A percentile compares a stretch with the other conserved stretches of the same genome.
Conservation (phyloP, 2,797 vertebrate genomes). For the Gymnothorax reevesii region DNA sequence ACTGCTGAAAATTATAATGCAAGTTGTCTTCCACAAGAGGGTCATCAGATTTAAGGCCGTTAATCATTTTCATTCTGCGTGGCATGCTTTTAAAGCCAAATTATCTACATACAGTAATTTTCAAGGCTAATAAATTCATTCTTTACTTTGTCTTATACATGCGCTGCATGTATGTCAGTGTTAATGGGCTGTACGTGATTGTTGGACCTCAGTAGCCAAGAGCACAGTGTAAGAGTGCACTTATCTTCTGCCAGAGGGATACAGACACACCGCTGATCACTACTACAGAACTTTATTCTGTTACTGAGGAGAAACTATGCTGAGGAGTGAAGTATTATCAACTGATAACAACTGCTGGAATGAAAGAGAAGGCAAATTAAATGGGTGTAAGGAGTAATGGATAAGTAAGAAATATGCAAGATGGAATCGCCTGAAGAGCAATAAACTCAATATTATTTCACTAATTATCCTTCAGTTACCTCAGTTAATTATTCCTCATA, state of each 20-base stretch:
- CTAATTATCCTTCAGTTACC: no score
- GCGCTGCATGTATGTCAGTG: background rate
- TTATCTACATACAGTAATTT: conserved; percentile 21
- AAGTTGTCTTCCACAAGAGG: conserved; percentile 1
- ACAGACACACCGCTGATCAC: background rate
- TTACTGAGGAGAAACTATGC: background rate
- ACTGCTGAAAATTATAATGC: background rate
- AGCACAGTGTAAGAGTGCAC: background rate
- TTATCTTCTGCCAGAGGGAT: background rate
- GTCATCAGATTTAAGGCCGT: background rate
- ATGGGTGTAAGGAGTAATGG: background rate
- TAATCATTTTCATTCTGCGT: conserved; percentile 13
- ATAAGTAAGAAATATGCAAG: no score
- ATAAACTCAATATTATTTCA: no score
- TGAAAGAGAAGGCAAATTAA: background rate
- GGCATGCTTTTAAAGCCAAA: conserved; percentile 17
- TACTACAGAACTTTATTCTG: background rate
- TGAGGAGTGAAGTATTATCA: background rate
- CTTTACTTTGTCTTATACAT: background rate
- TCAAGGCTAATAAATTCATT: conserved; percentile 12
- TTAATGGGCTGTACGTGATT: background rate
- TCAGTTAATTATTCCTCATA: no score
- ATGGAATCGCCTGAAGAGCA: no score
- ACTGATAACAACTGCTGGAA: background rate
- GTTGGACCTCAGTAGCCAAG: background rate